Evolutionary conservation across 35 echinoderm and acorn worm species (phyloP).

Genomic region (Amphiura filiformis): DNA sequence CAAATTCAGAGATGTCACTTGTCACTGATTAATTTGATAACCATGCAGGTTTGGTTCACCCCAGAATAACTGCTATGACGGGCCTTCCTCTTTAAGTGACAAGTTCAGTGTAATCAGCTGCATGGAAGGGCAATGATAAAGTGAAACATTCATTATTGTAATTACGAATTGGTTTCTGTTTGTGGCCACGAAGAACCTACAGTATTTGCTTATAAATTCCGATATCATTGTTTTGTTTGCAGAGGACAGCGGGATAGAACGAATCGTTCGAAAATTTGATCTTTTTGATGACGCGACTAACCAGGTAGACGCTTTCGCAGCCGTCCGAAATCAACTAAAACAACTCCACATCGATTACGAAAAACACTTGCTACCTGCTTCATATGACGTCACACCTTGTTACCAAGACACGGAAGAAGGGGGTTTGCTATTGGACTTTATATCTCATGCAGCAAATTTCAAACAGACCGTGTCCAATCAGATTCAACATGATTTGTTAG

Average conservation of each 20-base stretch:
- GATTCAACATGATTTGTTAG: not conserved
- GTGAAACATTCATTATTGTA: too few species aligned
- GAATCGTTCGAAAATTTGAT: not conserved
- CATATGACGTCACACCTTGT: not conserved
- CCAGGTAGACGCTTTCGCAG: not conserved
- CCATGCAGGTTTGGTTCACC: too few species aligned
- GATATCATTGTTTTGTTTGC: too few species aligned
- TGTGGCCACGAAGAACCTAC: too few species aligned
- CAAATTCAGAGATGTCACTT: too few species aligned
- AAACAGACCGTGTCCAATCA: not conserved
- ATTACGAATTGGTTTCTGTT: too few species aligned
- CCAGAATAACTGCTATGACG: too few species aligned
- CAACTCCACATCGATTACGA: not conserved
- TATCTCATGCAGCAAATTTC: not conserved
- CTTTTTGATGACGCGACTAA: not conserved
- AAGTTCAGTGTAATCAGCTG: too few species aligned
- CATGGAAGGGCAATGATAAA: too few species aligned
- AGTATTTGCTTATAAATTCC: too few species aligned
- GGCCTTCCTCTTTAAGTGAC: too few species aligned
- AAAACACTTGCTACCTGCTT: not conserved
- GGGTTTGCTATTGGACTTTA: not conserved
- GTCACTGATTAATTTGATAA: too few species aligned
- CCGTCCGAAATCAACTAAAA: not conserved
- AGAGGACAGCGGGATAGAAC: not conserved
- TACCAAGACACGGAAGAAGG: not conserved